These are phyloP conservation scores for Odontomyia ornata DNA, from an alignment of 2,888 invertebrate genomes.

Conservation along the genomic window DNA sequence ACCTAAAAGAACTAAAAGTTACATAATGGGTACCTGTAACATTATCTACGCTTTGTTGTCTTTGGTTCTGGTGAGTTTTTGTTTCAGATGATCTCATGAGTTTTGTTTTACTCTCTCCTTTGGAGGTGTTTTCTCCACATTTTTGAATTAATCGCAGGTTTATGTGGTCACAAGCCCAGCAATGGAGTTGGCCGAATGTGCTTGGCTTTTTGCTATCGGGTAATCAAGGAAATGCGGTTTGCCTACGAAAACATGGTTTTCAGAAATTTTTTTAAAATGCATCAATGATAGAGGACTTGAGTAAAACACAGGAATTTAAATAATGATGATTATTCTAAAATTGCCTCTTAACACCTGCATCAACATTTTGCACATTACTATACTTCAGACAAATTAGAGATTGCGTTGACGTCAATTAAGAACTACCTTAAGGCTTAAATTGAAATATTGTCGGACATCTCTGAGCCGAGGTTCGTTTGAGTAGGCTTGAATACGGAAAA, in stretches of 20 bases:
- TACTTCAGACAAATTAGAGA: too few relatives aligned
- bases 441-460: too few relatives aligned
- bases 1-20: background rate
- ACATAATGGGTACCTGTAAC: slow-evolving; percentile 9
- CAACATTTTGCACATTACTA: too few relatives aligned
- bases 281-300: background rate
- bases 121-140: background rate
- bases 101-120: background rate
- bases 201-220: background rate
- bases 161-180: background rate
- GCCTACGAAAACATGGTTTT: background rate
- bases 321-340: background rate
- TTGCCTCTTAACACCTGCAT: too few relatives aligned
- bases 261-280: background rate
- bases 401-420: too few relatives aligned
- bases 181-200: background rate
- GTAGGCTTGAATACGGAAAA: too few relatives aligned
- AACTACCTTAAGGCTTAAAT: too few relatives aligned
- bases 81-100: background rate
- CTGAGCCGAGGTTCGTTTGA: too few relatives aligned
- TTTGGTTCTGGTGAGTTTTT: background rate
- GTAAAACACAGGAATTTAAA: background rate
- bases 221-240: background rate
- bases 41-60: background rate
- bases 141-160: background rate